These are phyloP conservation scores for Perizoma affinitatum DNA, from an alignment of 2,888 invertebrate species.

Conservation along the genomic window DNA sequence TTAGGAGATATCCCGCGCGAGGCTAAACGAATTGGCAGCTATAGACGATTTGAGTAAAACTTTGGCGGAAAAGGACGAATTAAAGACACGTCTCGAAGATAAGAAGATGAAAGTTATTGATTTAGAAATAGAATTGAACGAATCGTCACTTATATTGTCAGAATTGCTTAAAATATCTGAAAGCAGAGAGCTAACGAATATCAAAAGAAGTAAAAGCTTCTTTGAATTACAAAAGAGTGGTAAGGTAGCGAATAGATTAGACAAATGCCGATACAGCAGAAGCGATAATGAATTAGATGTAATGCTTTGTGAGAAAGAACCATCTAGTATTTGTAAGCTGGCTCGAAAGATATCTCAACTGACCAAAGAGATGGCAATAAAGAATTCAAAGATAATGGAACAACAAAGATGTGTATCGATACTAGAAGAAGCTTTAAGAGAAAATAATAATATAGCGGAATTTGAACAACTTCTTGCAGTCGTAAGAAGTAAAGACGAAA, in stretches of 20 bases:
- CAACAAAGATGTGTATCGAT: conserved; percentile 82
- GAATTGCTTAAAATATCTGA: conserved; percentile 78
- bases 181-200: conserved; percentile 61
- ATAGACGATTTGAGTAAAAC: conserved; percentile 66
- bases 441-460: conserved; percentile 83
- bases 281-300: conserved; percentile 71
- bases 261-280: conserved; percentile 77
- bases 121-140: conserved; percentile 80
- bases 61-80: conserved; percentile 62
- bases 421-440: conserved; percentile 80
- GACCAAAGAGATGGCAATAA: conserved; percentile 74
- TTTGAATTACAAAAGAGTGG: conserved; percentile 82
- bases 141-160: conserved; percentile 79
- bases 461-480: conserved; percentile 84
- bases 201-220: conserved; percentile 75
- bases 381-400: conserved; percentile 82
- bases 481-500: conserved; percentile 85
- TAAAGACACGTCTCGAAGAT: conserved; percentile 70
- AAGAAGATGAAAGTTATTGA: conserved; percentile 76
- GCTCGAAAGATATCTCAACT: conserved; percentile 71
- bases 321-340: conserved; percentile 63
- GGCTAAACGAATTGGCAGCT: conserved; percentile 68
- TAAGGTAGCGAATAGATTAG: conserved; percentile 84
- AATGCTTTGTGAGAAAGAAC: conserved; percentile 53
- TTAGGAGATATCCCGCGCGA: conserved; percentile 73